These are phyloP conservation scores for Lytechinus pictus DNA, from an alignment of 35 echinoderm and acorn worm genomes.

Conservation along the genomic window DNA sequence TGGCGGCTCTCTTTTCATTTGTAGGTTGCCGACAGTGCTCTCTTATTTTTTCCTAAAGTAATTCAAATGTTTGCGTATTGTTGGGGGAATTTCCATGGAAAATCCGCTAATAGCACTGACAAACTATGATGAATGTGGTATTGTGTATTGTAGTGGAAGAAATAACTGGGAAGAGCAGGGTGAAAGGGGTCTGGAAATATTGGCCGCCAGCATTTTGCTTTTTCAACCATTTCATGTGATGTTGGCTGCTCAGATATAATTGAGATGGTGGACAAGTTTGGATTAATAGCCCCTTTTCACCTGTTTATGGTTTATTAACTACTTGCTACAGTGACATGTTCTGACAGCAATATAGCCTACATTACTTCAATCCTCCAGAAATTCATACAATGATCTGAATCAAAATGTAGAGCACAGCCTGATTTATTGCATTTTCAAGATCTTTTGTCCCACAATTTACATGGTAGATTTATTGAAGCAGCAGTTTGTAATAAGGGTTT, in stretches of 20 bases:
- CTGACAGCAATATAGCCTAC: neutral
- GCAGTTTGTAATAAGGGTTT: neutral
- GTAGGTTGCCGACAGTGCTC: neutral
- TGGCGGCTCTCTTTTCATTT: neutral
- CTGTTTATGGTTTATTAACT: neutral
- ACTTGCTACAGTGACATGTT: neutral
- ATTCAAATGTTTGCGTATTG: conserved; percentile 3
- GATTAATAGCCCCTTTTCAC: conserved; percentile 17
- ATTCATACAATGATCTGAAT: neutral
- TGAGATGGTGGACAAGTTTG: neutral
- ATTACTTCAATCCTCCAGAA: neutral
- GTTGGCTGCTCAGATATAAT: neutral
- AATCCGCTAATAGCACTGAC: neutral
- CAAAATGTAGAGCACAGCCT: neutral
- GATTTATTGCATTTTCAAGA: neutral
- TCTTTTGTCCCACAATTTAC: neutral
- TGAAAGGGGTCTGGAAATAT: neutral
- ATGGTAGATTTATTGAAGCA: neutral
- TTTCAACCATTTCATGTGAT: neutral
- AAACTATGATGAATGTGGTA: conserved; percentile 19
- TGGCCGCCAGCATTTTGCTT: neutral
- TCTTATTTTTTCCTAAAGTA: neutral
- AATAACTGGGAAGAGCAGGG: neutral
- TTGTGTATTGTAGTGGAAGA: neutral
- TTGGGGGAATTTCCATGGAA: conserved; percentile 10